These are phyloP conservation scores for Sebastolobus altivelis DNA, from an alignment of 2,797 vertebrate genomes.

Conservation along the genomic window DNA sequence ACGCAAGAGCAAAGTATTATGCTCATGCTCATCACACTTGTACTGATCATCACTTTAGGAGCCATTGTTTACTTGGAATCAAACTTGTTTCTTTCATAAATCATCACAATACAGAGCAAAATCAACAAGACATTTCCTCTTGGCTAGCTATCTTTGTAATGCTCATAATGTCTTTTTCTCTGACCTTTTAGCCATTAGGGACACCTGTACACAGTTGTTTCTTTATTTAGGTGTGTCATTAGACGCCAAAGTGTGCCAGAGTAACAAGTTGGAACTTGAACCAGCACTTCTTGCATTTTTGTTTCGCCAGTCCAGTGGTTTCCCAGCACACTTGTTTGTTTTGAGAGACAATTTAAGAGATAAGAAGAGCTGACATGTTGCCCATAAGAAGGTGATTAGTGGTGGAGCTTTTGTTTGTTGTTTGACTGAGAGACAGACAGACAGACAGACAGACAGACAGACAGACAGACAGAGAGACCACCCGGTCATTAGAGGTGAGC, in stretches of 20 bases:
- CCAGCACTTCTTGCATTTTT: not conserved
- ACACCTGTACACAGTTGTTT: not conserved
- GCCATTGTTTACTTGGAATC: not conserved
- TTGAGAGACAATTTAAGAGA: slow-evolving; percentile 22
- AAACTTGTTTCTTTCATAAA: not conserved
- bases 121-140: not conserved
- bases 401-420: slow-evolving; percentile 20
- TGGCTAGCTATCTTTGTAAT: not conserved
- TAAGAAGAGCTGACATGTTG: slow-evolving; percentile 15
- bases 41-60: not conserved
- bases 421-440: slow-evolving; percentile 2
- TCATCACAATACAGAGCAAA: not conserved
- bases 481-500: slow-evolving; percentile 51
- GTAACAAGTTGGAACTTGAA: slow-evolving; percentile 32
- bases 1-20: not conserved
- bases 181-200: not conserved
- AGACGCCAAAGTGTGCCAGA: not conserved
- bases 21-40: not conserved
- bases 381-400: slow-evolving; percentile 23
- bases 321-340: slow-evolving; percentile 42
- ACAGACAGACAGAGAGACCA: slow-evolving; percentile 6
- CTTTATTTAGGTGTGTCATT: slow-evolving; percentile 27
- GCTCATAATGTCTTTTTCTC: not conserved
- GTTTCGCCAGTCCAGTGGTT: slow-evolving; percentile 6
- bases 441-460: slow-evolving; percentile 7